Percentiles rank a stretch among this genome's conserved stretches.
Evolutionary conservation across 35 echinoderm and acorn worm genomes (phyloP).

Genomic region (Ptychodera flava): DNA sequence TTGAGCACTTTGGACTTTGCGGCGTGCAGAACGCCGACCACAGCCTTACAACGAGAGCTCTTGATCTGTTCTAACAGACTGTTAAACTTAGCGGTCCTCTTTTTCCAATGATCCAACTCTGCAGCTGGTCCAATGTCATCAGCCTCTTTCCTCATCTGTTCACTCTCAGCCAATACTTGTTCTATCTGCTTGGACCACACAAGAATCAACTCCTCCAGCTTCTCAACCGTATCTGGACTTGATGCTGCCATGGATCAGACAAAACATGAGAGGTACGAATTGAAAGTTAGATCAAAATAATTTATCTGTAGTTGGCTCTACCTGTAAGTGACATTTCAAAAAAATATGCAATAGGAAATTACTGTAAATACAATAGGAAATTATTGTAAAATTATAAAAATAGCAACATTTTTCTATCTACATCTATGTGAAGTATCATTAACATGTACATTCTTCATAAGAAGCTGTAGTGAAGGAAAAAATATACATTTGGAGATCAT

Average conservation of each 20-base stretch:
- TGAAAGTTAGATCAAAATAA: neutral
- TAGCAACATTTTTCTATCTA: neutral
- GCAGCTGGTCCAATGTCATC: conserved; percentile 96
- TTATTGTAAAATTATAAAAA: too few species aligned
- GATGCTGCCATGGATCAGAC: conserved; percentile 40
- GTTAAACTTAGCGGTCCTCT: conserved; percentile 97
- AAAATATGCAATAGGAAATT: neutral
- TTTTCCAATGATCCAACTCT: conserved; percentile 99
- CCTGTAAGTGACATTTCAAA: neutral
- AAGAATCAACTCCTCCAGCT: conserved; percentile 78
- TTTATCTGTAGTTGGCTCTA: neutral
- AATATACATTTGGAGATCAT: too few species aligned
- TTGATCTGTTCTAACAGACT: conserved; percentile 98
- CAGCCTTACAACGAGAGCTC: conserved; percentile 86
- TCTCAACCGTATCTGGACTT: conserved; percentile 89
- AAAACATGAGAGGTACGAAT: neutral
- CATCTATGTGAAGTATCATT: neutral
- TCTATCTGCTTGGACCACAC: conserved; percentile 97
- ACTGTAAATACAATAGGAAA: neutral
- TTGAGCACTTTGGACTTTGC: conserved; percentile 96
- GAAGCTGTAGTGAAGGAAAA: too few species aligned
- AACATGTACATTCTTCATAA: neutral
- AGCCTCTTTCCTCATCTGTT: conserved; percentile 98
- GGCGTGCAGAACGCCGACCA: conserved; percentile 81
- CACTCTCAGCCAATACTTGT: conserved; percentile 94